A percentile compares a stretch with the other conserved stretches of the same genome.
Evolutionary conservation across 2,888 invertebrate genomes (phyloP).

Genomic region (Didymodactylos carnosus): DNA sequence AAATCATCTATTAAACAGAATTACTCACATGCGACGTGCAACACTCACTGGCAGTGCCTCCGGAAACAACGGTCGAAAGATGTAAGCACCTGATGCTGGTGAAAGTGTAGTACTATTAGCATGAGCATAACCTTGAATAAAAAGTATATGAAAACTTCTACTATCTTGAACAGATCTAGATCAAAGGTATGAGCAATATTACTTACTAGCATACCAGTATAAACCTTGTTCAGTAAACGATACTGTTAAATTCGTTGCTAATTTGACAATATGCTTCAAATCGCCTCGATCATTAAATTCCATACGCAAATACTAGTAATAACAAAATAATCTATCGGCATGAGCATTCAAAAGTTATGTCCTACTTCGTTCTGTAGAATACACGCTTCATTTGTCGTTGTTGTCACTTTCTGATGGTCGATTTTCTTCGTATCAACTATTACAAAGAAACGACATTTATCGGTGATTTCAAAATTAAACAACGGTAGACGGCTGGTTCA

Average conservation of each 20-base stretch:
- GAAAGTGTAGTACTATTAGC: not conserved
- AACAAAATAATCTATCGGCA: not conserved
- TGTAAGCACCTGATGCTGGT: constrained; percentile 76
- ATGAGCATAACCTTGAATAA: not conserved
- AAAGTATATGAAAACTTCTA: not conserved
- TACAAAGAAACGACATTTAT: not conserved
- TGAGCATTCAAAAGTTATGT: not conserved
- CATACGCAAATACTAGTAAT: not conserved
- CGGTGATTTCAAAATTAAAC: not conserved
- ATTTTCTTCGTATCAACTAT: not conserved
- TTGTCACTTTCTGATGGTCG: not conserved
- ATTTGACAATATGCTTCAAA: not conserved
- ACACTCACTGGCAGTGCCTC: not conserved
- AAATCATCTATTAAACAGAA: not conserved
- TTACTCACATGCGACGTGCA: not conserved
- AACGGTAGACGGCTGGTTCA: not conserved
- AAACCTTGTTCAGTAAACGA: not conserved
- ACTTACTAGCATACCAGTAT: not conserved
- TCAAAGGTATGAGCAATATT: not conserved
- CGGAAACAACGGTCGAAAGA: constrained; percentile 37
- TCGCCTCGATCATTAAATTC: not conserved
- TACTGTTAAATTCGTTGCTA: not conserved
- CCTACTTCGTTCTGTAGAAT: not conserved
- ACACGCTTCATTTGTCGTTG: not conserved
- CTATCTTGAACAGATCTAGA: not conserved